Evolutionary conservation across 2,888 invertebrate genomes (phyloP), one percentile per base, ranked within the genome.

Genomic region (Eumacrocentrus americanus): DNA sequence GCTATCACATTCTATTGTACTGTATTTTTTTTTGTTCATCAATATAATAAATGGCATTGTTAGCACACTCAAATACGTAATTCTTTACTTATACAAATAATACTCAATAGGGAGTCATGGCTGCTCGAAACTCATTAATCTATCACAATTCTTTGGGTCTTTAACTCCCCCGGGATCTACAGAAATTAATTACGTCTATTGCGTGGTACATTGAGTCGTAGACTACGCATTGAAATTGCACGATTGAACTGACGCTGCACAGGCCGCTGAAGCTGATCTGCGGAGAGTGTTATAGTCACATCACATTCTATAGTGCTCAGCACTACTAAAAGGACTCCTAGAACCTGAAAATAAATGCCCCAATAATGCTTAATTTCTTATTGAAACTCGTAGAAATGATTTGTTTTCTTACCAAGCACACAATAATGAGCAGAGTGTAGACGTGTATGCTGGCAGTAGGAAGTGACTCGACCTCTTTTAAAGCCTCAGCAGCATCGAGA

Each of bases 161-260:
- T 40, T 46, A 7, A 37, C 23, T 50, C 18, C 16, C 29, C 16
- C 18, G 11, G 11, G 6, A 38, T 37, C 18, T 14, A 18, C 3
- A 25, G 56, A 59, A 60, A 72, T 79, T 72, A 79, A 72, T 79
- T 80, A 65, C 80, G 79, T 71, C 79, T 80, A 63, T 78, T 78
- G 44, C 79, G 78, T 56, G 80, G 73, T 34, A 80, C 80, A 42
- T 79, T 79, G 12, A 80, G 71, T 7, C 88, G 85, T 42, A 94
- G 83, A 52, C 92, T 91, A 11, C 92, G 85, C 92, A 94, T 93
- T 12, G 94, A 92, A 90, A 94, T 91, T 11, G 93, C 92, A 70
- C 93, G 86, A 82, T 93, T 94, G 81, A 94, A 94, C 77, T 94
- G 92, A 29, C 93, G 87, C 69, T 91, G 91, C 3, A 88, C 86